Conservation (phyloP, 2,888 invertebrate genomes). For the Pristionchus arcanus region DNA sequence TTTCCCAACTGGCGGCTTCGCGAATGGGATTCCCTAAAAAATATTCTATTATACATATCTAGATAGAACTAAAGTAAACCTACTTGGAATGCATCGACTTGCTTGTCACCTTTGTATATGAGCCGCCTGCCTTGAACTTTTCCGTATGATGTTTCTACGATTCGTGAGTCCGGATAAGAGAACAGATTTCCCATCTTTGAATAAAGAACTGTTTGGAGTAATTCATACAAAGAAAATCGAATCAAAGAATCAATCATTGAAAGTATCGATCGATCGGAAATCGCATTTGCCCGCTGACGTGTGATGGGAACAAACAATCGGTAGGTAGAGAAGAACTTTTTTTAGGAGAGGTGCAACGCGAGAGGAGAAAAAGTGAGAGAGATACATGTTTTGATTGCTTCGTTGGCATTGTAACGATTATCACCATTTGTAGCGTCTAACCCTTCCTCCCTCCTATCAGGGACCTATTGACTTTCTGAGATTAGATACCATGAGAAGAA, state of each 20-base stretch:
- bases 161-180: conserved; percentile 50
- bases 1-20: conserved; percentile 74
- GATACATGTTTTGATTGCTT: not conserved
- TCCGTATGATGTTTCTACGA: conserved; percentile 26
- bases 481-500: not conserved
- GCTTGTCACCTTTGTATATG: conserved; percentile 37
- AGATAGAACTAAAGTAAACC: not conserved
- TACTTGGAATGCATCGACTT: conserved; percentile 53
- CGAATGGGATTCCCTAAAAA: conserved; percentile 74
- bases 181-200: conserved; percentile 38
- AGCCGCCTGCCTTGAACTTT: conserved; percentile 27
- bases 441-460: not conserved
- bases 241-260: not conserved
- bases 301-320: not conserved
- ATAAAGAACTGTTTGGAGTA: not conserved
- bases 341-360: not conserved
- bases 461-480: not conserved
- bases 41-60: not conserved
- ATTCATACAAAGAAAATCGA: not conserved
- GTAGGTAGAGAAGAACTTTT: not conserved
- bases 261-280: not conserved
- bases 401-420: not conserved
- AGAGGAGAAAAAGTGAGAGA: not conserved
- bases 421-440: not conserved
- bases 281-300: not conserved